phyloP scores from a whole-genome alignment of 2,113 vertebrate genomes.

The Noctilio leporinus region DNA sequence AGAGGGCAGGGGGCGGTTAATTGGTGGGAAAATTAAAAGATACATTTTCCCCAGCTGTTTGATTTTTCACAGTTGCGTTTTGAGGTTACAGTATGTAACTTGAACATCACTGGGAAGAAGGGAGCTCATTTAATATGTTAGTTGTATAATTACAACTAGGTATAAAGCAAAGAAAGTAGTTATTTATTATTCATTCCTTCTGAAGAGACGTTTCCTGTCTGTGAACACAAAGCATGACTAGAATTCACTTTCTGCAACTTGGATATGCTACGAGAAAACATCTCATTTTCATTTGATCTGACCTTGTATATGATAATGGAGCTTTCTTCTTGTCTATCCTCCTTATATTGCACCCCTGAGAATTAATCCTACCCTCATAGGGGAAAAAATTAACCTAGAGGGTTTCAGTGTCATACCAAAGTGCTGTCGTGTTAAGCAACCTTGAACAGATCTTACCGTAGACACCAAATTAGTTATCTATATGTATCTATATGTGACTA shows the following conservation, averaged over 20 bases:
- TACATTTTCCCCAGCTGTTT: constrained; percentile 60
- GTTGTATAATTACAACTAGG: constrained; percentile 73
- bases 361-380: not conserved
- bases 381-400: not conserved
- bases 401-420: not conserved
- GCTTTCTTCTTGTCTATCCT: constrained; percentile 37
- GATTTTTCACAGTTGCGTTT: constrained; percentile 61
- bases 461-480: not conserved
- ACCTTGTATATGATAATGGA: constrained; percentile 60
- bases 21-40: constrained; percentile 61
- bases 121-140: constrained; percentile 66
- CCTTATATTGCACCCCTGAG: constrained; percentile 19
- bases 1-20: constrained; percentile 50
- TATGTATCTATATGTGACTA: not conserved
- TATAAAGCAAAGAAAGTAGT: constrained; percentile 72
- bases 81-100: constrained; percentile 55
- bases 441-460: not conserved
- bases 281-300: constrained; percentile 64
- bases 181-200: constrained; percentile 74
- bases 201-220: constrained; percentile 68
- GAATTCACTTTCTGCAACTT: constrained; percentile 58
- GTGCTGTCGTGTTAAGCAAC: not conserved
- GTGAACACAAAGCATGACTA: constrained; percentile 65
- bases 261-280: constrained; percentile 24
- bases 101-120: constrained; percentile 42